Base-by-base conservation (phyloP, 1,140 invertebrate genomes). In the Zophobas morio region DNA sequence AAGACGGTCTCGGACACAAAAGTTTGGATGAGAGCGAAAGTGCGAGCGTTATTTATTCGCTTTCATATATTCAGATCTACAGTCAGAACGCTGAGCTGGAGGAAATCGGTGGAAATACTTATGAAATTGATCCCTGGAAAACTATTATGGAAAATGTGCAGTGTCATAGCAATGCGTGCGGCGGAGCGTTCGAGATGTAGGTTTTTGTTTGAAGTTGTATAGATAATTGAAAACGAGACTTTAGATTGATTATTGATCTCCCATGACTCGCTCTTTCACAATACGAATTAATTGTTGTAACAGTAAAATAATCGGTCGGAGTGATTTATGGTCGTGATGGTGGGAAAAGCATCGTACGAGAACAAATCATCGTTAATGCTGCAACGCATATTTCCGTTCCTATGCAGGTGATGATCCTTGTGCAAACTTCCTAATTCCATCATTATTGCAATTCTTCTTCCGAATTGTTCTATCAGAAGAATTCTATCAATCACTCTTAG, bases 401-500 rank as follows among this genome's bases (percentile, higher is more conserved):
- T 4, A 51, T 6, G 49, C 49, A 51, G 57, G 57, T 63, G 37
- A 63, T 63, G 57, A 37, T 63, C 39, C 6, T 39, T 63, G 35
- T 39, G 33, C 57, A 63, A 63, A 66, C 72, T 72, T 76, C 79
- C 76, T 81, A 82, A 82, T 82, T 78, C 78, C 76, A 74, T 80
- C 82, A 80, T 84, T 84, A 84, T 84, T 84, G 82, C 79, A 82
- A 82, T 82, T 84, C 82, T 79, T 77, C 51, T 79, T 77, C 51
- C 76, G 80, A 78, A 80, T 79, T 75, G 78, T 75, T 78, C 82
- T 76, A 82, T 66, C 60, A 79, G 81, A 74, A 56, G 77, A 77
- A 66, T 83, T 84, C 82, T 81, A 84, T 84, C 83, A 84, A 84
- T 84, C 83, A 84, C 80, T 84, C 83, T 84, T 84, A 84, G 77